Percentiles rank a stretch among this genome's conserved stretches.
These are phyloP conservation scores for Streblospio benedicti DNA, from an alignment of 1,140 invertebrate species.

Conservation along the genomic window DNA sequence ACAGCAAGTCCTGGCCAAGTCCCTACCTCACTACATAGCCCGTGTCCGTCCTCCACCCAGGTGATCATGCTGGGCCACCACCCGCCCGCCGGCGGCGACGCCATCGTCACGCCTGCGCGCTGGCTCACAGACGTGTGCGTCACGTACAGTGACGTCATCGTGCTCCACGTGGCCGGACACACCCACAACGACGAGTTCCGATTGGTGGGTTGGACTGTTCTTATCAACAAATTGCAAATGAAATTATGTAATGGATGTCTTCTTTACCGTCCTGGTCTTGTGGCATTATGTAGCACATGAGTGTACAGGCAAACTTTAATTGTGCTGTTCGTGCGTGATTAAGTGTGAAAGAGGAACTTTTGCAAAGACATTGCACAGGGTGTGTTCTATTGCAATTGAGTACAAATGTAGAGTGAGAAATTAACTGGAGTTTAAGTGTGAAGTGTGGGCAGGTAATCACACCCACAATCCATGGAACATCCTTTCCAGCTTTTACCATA, in stretches of 20 bases:
- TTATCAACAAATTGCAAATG: not conserved
- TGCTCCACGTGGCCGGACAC: conserved; percentile 2
- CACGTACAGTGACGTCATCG: conserved; percentile 3
- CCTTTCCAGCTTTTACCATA: not conserved
- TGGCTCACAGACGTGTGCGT: not conserved
- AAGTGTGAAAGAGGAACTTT: not conserved
- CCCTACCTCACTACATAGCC: no score
- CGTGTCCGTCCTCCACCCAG: no score
- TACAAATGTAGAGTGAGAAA: not conserved
- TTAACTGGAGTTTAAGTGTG: not conserved
- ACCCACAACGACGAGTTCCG: not conserved
- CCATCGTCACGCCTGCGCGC: not conserved
- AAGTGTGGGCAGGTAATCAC: not conserved
- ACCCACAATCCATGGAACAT: not conserved
- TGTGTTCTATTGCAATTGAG: not conserved
- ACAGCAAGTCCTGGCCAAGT: no score
- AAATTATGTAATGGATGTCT: not conserved
- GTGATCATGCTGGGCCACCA: not conserved
- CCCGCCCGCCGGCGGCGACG: not conserved
- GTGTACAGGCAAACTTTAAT: not conserved
- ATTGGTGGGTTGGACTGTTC: not conserved
- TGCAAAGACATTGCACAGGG: not conserved
- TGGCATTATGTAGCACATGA: no score
- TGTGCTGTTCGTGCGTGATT: not conserved
- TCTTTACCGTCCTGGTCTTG: no score